Evolutionary conservation across 2,797 vertebrate genomes (phyloP), one percentile per base, ranked within the genome.

Genomic region (Liasis olivaceus): DNA sequence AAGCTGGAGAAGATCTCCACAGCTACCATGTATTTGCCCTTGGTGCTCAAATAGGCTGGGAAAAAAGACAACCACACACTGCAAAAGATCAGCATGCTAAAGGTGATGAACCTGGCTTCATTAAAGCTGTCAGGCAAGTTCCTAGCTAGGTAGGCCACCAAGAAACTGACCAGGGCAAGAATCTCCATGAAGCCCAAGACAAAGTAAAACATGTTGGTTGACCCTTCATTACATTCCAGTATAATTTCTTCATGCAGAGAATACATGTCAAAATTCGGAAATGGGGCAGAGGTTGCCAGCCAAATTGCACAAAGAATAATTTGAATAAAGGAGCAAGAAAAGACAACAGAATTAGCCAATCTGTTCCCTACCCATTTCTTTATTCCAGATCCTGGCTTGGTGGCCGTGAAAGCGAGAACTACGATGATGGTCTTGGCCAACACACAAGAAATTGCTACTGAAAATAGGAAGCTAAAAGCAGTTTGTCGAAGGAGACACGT

Each of bases 1-100:
- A 72, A 56, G 54, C 72, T 89, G 64, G 88, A 88, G 59, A 88
- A 88, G 31, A 60, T 62, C 60, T 88, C 86, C 86, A 88, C 56
- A 87, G n/a, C 86, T 13, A 36, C 69, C 31, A 72, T 72, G 15
- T 72, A 1, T 42, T 77, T 77, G 69, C 31, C 31, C 17, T 77
- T 77, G 69, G 69, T 77, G 69, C 69, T 77, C 31, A 77, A 7
- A 42, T 77, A 22, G 31, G 69, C 69, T 77, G 31, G 69, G 2
- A 20, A 72, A 72, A 72, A 72, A 0, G 31, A 72, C 31, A 72
- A 9, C 69, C 69, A 72, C 31, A 36, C 31, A 20, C 6, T 36
- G 69, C 31, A 72, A 31, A 72, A 72, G 14, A 72, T 72, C 31
- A 72, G 69, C 69, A 77, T 77, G 69, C 69, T 77, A 31, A 77